Base-by-base conservation (phyloP, 2,113 vertebrate genomes). In the Murina feae region DNA sequence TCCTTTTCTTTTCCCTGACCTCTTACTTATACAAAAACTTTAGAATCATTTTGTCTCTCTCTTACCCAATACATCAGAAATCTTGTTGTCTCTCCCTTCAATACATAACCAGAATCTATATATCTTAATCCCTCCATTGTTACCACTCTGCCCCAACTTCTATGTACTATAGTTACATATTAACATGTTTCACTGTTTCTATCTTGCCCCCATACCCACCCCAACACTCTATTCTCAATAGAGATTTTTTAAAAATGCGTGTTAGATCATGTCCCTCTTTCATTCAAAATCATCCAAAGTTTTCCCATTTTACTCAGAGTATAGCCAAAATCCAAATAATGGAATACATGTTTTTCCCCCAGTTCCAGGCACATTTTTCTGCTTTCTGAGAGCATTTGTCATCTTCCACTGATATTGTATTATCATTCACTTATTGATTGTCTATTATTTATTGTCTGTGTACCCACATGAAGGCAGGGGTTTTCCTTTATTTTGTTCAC, bases 1-100 rank as follows among this genome's bases (percentile, higher is more conserved):
- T 87, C 25, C 28, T 80, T 71, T 51, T 93, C 65, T 75, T 91
- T 91, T 85, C 81, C 49, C 75, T 80, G 87, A 80, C 55, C 42
- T 74, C 28, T 63, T 60, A 11, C 51, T 93, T 79, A 86, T 51
- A 51, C 9, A 91, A 68, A 91, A 88, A 82, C 32, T n/a, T 53
- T 72, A 66, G 58, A 63, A 28, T 89, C 76, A 32, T 39, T 93
- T 69, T 2, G 9, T 47, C 39, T 30, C 44, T 91, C 37, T 95
- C 53, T 60, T 60, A 87, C 25, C n/a, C 4, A 23, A 49, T 76
- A 78, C 21, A 78, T 89, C 32, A 39, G 37, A 68, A 81, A 68
- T 39, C 75, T 86, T 71, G 21, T 32, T 51, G 72, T 32, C 35
- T 86, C 30, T 91, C n/a, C 39, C 32, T 89, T 86, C 63, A 58